These are phyloP conservation scores for Sardinella longiceps DNA, from an alignment of 2,797 vertebrate genomes.

Conservation along the genomic window DNA sequence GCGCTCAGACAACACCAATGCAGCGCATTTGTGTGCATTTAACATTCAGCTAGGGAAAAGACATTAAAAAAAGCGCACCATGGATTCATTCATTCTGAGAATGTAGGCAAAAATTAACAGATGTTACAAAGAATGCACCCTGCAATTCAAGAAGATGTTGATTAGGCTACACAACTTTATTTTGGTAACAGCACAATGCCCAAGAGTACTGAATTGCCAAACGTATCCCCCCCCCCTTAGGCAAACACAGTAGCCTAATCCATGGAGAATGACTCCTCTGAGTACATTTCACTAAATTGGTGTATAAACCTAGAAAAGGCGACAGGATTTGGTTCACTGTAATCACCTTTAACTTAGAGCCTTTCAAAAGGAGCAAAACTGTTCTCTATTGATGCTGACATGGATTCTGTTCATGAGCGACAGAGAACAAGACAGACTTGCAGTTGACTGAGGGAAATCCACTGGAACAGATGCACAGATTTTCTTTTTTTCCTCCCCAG, in stretches of 20 bases:
- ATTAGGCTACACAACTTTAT: not conserved
- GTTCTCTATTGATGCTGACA: not conserved
- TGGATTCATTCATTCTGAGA: not conserved
- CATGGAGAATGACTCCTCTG: slow-evolving; percentile 65
- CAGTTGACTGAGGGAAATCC: not conserved
- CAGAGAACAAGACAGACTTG: not conserved
- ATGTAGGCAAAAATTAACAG: not conserved
- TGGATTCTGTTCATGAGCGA: not conserved
- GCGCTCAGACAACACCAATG: not conserved
- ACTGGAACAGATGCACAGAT: not conserved
- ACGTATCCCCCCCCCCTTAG: slow-evolving; percentile 43
- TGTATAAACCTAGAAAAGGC: slow-evolving; percentile 24
- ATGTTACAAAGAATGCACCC: not conserved
- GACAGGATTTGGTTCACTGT: slow-evolving; percentile 31
- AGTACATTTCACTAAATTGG: slow-evolving; percentile 61
- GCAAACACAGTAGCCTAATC: slow-evolving; percentile 64
- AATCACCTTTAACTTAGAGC: not conserved
- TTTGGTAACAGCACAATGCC: not conserved
- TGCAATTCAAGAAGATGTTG: too few species aligned
- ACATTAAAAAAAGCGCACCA: too few species aligned
- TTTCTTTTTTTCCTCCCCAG: not conserved
- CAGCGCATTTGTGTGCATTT: not conserved
- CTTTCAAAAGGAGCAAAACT: not conserved
- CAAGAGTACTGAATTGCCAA: not conserved
- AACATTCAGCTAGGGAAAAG: not conserved